Evolutionary conservation across 2,888 invertebrate genomes (phyloP), one percentile per base, ranked within the genome.

Genomic region (Eupithecia tripunctaria): DNA sequence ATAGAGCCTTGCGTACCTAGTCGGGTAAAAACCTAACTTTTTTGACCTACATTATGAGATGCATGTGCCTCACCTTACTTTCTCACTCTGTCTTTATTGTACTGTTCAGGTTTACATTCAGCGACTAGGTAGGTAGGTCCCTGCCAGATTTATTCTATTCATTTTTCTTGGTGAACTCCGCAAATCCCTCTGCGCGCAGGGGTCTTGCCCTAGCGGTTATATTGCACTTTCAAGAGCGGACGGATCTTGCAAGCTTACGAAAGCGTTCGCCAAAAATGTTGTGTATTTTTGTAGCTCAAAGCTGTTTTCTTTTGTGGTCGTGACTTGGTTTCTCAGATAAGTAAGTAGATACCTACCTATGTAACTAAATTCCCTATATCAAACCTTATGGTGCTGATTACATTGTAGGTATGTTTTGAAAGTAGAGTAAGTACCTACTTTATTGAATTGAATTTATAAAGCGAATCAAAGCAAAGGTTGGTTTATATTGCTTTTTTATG

Each of bases 401-500:
- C 18, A 18, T 38, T 1, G 0, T 14, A 41, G 8, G 32, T 14
- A 64, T 64, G 70, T 59, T 70, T 62, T 36, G n/a, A 25, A 68
- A 38, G 25, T 38, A 38, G 18, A 51, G 12, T 68, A 68, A 25
- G 38, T 68, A 75, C 47, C 41, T 65, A 66, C 77, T 78, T 56
- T 84, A 85, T 90, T 91, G 87, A 89, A 91, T 90, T 86, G 87
- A 89, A 91, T 90, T 86, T 82, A 89, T 36, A 89, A 72, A 79
- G 85, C 90, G 82, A 76, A 84, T 81, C 88, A 75, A 75, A 75
- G 79, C 77, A 75, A 56, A 70, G 67, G 70, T 64, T 78, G 67
- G 71, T 67, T 78, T 78, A 71, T 76, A 75, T 73, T 77, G 68
- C 70, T 67, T 70, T 73, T 60, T 38, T 66, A 65, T 41, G 43